Base-by-base conservation (phyloP, 2,888 invertebrate genomes). In the Prosopocoilus inquinatus region DNA sequence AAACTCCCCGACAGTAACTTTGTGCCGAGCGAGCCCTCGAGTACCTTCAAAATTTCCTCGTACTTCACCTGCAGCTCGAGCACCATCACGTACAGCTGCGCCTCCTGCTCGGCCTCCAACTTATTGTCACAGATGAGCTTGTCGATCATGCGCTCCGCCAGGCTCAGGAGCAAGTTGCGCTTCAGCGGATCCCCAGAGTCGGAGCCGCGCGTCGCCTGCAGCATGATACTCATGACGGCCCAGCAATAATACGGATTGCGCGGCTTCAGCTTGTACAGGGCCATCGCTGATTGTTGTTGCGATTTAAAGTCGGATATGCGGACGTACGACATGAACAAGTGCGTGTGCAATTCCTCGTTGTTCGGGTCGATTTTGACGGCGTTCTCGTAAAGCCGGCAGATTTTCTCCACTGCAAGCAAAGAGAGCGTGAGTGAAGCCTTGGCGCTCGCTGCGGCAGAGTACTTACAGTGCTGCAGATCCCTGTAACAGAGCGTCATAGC, bases 171-270 rank as follows among this genome's bases (percentile, higher is more conserved):
- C 62, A 97, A 84, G 59, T 83, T 84, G 61, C 78, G 79, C 70
- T 87, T 87, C 1, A 81, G 79, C 5, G 76, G 74, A 65, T 85
- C 82, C 4, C 79, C 78, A 9, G 75, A 70, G 50, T 78, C 80
- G 1, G 74, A 78, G 1, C 80, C 81, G 11, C 79, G 75, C 8
- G 79, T 77, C 12, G 68, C 68, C 84, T 97, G 97, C 81, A 97
- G 85, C 15, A 97, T 89, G 65, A 95, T 87, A 74, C 96, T 96
- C 92, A 97, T 96, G 8, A 98, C 90, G 13, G 94, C 92, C 99
- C 98, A 99, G 75, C 95, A 96, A 75, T 96, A 96, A 75, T 98
- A 98, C 0, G 96, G 96, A 75, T 94, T 94, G 75, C 96, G 96
- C 2, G 93, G 90, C 68, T 89, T 89, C 53, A 92, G 80, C 80